Percentiles rank a stretch among this genome's conserved stretches.
Evolutionary conservation across 2,113 vertebrate species (phyloP).

Genomic region (Mesocricetus auratus): DNA sequence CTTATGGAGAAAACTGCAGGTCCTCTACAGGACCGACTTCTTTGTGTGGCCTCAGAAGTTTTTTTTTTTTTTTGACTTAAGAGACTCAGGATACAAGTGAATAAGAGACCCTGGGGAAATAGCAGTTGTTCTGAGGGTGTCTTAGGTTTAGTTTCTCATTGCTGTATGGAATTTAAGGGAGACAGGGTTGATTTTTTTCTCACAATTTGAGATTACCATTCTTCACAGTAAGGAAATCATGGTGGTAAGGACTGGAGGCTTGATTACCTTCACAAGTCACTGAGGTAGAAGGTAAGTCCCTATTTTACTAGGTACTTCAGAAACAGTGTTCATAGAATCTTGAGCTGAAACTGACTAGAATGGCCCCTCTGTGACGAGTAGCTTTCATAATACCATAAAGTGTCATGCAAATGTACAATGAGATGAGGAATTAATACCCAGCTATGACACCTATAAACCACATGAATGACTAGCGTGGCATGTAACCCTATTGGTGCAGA

Average conservation of each 20-base stretch:
- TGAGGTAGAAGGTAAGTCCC: not conserved
- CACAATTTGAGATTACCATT: not conserved
- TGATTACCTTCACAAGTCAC: no score
- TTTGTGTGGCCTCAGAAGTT: not conserved
- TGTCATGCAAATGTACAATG: not conserved
- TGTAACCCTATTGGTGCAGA: not conserved
- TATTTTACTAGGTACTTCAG: not conserved
- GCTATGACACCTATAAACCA: not conserved
- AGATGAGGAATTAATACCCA: not conserved
- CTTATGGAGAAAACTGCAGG: not conserved
- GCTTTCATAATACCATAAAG: not conserved
- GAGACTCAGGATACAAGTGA: not conserved
- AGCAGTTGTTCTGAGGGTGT: not conserved
- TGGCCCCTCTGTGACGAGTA: not conserved
- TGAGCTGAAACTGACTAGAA: not conserved
- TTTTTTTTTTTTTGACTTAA: not conserved
- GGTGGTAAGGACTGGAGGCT: not conserved
- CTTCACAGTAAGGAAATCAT: no score
- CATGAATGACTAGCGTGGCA: not conserved
- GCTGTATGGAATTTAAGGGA: not conserved
- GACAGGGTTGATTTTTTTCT: not conserved
- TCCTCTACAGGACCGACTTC: not conserved
- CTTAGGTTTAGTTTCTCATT: not conserved
- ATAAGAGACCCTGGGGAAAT: not conserved
- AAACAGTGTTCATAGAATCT: not conserved